These are phyloP conservation scores for Thalpophila matura DNA, from an alignment of 2,888 invertebrate genomes.

Conservation along the genomic window DNA sequence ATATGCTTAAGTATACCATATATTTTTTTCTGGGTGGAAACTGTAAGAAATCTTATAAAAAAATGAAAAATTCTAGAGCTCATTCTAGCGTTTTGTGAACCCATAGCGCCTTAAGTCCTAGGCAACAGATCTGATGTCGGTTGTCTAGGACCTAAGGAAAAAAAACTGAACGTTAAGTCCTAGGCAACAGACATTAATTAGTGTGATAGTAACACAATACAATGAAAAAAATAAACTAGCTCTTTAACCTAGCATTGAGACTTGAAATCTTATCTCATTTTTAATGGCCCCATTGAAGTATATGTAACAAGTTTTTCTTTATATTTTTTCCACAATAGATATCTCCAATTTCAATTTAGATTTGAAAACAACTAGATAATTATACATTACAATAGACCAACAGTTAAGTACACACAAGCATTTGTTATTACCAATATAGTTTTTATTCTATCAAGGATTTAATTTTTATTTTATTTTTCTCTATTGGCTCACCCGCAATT, in stretches of 20 bases:
- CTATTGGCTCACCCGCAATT: neutral
- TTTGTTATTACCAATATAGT: slow-evolving; percentile 4
- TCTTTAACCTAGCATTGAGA: neutral
- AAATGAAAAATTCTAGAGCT: too few relatives aligned
- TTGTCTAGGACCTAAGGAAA: too few relatives aligned
- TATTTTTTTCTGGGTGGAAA: too few relatives aligned
- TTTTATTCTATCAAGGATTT: neutral
- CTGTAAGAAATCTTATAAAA: too few relatives aligned
- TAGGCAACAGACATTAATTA: too few relatives aligned
- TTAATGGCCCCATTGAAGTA: neutral
- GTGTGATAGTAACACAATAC: too few relatives aligned
- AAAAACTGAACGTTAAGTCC: too few relatives aligned
- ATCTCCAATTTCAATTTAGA: slow-evolving; percentile 26
- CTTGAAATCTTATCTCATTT: neutral
- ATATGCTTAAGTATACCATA: too few relatives aligned
- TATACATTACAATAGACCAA: slow-evolving; percentile 20
- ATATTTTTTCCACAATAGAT: slow-evolving; percentile 3
- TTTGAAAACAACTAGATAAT: slow-evolving; percentile 40
- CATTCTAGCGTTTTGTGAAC: too few relatives aligned
- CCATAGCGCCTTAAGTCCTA: too few relatives aligned
- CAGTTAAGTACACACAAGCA: slow-evolving; percentile 21
- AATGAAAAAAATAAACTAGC: too few relatives aligned
- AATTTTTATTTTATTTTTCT: slow-evolving; percentile 4
- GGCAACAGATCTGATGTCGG: too few relatives aligned
- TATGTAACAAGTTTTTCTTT: neutral